Evolutionary conservation across 2,113 vertebrate species (phyloP).

Genomic region (Vidua macroura): DNA sequence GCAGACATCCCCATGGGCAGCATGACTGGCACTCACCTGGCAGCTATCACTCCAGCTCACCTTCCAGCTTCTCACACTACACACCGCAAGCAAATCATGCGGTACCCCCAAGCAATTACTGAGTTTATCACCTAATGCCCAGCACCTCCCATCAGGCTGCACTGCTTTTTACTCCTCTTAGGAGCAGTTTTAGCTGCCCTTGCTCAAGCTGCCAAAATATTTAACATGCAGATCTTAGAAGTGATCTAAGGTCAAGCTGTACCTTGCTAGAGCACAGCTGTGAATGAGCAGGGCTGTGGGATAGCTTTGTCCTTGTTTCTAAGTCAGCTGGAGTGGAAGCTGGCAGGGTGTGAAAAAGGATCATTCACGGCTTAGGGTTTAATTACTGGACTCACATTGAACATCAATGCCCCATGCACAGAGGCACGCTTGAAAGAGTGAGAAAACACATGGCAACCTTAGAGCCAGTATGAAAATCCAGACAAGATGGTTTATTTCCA

Average conservation of each 20-base stretch:
- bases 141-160: neutral
- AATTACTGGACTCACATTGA: neutral
- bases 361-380: neutral
- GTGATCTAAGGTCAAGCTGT: neutral
- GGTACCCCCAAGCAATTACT: neutral
- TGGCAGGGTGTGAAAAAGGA: neutral
- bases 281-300: rapidly evolving
- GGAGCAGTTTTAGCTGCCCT: neutral
- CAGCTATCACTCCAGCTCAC: neutral
- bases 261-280: neutral
- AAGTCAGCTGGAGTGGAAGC: conserved; percentile 11
- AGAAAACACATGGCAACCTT: neutral
- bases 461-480: neutral
- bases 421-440: neutral
- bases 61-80: neutral
- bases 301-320: conserved; percentile 22
- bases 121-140: neutral
- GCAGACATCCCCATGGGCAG: neutral
- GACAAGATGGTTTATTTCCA: neutral
- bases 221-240: neutral
- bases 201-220: neutral
- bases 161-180: neutral
- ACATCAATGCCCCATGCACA: neutral
- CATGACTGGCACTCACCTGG: rapidly evolving
- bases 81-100: neutral